Percentiles rank a stretch among this genome's conserved stretches.
Evolutionary conservation across 2,113 vertebrate species (phyloP).

Genomic region (Aptenodytes forsteri): DNA sequence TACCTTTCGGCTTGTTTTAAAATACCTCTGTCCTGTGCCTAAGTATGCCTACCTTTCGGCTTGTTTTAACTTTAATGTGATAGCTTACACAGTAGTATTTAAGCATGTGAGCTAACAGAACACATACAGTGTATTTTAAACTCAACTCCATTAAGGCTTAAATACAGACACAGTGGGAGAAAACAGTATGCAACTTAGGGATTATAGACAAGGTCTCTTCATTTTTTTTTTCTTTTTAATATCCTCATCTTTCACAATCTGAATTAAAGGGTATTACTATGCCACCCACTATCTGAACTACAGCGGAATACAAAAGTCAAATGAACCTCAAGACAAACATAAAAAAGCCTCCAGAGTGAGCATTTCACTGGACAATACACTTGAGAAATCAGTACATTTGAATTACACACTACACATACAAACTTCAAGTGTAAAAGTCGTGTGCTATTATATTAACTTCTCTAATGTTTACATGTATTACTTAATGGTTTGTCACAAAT

Average conservation of each 20-base stretch:
- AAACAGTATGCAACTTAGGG: not conserved
- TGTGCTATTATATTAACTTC: not conserved
- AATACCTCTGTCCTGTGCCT: not conserved
- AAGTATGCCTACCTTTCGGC: not conserved
- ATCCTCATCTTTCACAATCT: not conserved
- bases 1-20: not conserved
- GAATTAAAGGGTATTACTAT: not conserved
- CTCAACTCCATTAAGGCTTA: not conserved
- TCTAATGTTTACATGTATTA: not conserved
- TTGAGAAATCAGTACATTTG: not conserved
- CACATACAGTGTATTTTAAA: not conserved
- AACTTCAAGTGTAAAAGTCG: not conserved
- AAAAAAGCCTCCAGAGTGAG: not conserved
- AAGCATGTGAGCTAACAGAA: not conserved
- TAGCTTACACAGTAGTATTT: not conserved
- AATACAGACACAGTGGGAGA: not conserved
- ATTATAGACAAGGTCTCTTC: not conserved
- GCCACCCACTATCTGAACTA: not conserved
- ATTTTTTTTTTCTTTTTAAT: not conserved
- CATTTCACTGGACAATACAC: not conserved
- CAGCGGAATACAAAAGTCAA: not conserved
- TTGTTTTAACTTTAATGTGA: not conserved
- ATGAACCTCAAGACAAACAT: not conserved
- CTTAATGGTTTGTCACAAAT: not conserved
- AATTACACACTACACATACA: not conserved